Percentiles rank a stretch among this genome's conserved stretches.
Evolutionary conservation across 2,888 invertebrate species (phyloP).

Genomic region (Alcis repandata): DNA sequence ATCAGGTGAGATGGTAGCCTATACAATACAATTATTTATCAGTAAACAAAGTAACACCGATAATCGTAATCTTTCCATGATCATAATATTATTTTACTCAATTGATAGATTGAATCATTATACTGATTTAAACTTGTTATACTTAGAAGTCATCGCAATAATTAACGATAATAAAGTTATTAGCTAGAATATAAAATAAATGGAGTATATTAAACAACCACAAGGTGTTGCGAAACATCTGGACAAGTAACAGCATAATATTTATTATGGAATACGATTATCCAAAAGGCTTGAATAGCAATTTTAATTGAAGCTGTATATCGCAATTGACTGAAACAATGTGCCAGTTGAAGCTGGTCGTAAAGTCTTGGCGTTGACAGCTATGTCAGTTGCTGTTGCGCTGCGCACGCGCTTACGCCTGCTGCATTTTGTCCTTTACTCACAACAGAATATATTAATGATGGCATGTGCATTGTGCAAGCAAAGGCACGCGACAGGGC

Average conservation of each 20-base stretch:
- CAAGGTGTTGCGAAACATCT: constrained; percentile 44
- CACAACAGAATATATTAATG: constrained; percentile 57
- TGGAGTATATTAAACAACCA: constrained; percentile 10
- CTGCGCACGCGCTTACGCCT: constrained; percentile 31
- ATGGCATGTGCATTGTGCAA: constrained; percentile 64
- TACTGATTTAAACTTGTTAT: not conserved
- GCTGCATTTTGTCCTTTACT: constrained; percentile 24
- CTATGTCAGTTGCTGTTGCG: constrained; percentile 47
- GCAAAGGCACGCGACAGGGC: constrained; percentile 69
- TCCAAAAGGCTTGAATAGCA: constrained; percentile 36
- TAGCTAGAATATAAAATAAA: constrained; percentile 5
- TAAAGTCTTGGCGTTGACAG: constrained; percentile 62
- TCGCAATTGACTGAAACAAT: constrained; percentile 38
- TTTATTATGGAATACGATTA: constrained; percentile 39
- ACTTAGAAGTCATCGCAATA: not conserved
- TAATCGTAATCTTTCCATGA: not conserved
- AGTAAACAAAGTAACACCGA: no score
- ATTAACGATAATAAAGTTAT: constrained; percentile 15
- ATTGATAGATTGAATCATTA: not conserved
- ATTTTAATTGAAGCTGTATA: constrained; percentile 33
- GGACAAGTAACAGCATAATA: constrained; percentile 24
- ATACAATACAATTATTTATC: no score
- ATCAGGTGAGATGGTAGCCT: no score
- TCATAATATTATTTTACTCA: not conserved
- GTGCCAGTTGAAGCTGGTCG: constrained; percentile 50